Percentiles rank a stretch among this genome's conserved stretches.
Conservation (phyloP, 2,888 invertebrate genomes). For the Choreutis nemorana region DNA sequence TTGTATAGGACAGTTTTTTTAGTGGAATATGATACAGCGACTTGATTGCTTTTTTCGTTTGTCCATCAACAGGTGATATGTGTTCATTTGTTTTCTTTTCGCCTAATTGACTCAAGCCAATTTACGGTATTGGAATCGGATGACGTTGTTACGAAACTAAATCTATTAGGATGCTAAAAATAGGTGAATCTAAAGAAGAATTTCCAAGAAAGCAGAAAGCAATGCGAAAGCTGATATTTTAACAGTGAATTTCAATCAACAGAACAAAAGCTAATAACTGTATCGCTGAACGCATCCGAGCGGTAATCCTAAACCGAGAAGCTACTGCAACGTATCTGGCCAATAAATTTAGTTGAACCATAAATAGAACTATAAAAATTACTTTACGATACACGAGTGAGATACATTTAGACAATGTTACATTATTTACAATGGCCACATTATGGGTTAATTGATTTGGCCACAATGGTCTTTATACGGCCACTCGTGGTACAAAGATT, state of each 20-base stretch:
- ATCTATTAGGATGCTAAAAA: too few species aligned
- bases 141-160: neutral
- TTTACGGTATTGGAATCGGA: constrained; percentile 4
- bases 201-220: too few species aligned
- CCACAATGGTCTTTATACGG: constrained; percentile 56
- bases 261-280: constrained; percentile 38
- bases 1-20: constrained; percentile 30
- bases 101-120: constrained; percentile 18
- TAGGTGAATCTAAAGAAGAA: too few species aligned
- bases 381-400: constrained; percentile 54
- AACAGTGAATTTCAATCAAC: too few species aligned
- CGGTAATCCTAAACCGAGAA: constrained; percentile 40
- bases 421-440: constrained; percentile 54
- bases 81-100: constrained; percentile 20
- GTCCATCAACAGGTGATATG: constrained; percentile 38
- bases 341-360: constrained; percentile 49
- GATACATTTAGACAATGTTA: constrained; percentile 64
- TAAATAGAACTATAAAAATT: constrained; percentile 63
- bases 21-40: constrained; percentile 34
- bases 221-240: too few species aligned
- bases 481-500: constrained; percentile 47
- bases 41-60: constrained; percentile 12
- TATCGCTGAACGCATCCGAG: constrained; percentile 19
- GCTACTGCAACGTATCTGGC: constrained; percentile 55
- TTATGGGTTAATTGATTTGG: constrained; percentile 61